Base-by-base conservation (phyloP, 53 echinoderm and acorn worm species). In the Holothuria scabra region DNA sequence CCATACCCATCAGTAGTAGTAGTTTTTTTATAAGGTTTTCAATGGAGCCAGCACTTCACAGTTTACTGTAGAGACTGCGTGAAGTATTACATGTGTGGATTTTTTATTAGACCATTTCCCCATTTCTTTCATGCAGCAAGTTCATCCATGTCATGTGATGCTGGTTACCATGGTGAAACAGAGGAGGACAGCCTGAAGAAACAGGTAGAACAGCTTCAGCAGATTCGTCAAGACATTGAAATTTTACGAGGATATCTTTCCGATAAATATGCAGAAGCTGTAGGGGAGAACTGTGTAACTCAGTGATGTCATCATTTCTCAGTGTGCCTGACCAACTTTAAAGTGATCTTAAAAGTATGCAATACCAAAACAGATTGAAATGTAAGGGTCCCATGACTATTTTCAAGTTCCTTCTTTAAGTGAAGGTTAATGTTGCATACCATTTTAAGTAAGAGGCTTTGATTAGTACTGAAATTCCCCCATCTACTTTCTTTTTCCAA, bases 221-320 rank as follows among this genome's bases (percentile, higher is more conserved):
- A 99, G 56, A 65, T 99, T 12, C 72, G 93, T 14, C 87, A 84
- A 22, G 95, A 99, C 83, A 89, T 99, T 26, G 97, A 97, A 29
- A 64, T 91, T 26, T 86, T 97, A 0, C 59, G 97, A 28, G 90
- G 90, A 63, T 62, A 90, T 55, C 78, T 97, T 16, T 92, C 94
- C 4, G 94, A 97, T 72, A 97, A 92, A 55, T 97, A 94, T 62
- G 97, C 97, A 4, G 92, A 97, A 62, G 92, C 94, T 37, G 85
- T 97, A 25, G 94, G 97, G 28, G 84, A 94, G 19, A 88, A 90
- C 80, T 97, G 97, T 60, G 92, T 92, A 22, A 97, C 97, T 6
- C 97, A 97, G 76, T 96, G 66, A 83, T 11, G 21, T 49, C 8
- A 28, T 28, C 1, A 12, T 2, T 65, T 3, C 8, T 2, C 28